phyloP scores from a whole-genome alignment of 2,113 vertebrate genomes.

The Himantopus leucocephalus region DNA sequence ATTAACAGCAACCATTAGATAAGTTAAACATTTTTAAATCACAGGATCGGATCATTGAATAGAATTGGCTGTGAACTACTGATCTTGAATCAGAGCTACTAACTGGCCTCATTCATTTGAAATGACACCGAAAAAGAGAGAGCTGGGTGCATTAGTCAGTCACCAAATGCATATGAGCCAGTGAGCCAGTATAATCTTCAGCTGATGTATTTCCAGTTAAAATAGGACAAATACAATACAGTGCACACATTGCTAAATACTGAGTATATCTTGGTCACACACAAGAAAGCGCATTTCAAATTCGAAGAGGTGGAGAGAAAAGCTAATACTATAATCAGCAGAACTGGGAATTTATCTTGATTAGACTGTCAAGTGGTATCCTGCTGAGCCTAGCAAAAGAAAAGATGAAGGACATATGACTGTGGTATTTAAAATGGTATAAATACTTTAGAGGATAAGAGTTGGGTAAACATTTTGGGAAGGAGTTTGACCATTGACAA shows the following conservation, averaged over 20 bases:
- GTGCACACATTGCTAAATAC: background rate
- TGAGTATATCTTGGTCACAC: background rate
- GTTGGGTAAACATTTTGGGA: background rate
- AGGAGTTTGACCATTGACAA: background rate
- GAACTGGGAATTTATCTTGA: background rate
- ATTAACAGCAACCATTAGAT: constrained; percentile 42
- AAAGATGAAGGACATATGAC: background rate
- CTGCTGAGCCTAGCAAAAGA: background rate
- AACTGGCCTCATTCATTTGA: constrained; percentile 24
- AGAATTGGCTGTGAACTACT: background rate
- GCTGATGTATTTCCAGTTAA: background rate
- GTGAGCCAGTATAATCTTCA: background rate
- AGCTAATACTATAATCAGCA: background rate
- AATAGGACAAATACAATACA: background rate
- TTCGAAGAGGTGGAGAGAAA: background rate
- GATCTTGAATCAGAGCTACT: constrained; percentile 11
- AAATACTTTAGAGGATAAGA: background rate
- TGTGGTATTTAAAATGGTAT: background rate
- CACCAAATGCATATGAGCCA: background rate
- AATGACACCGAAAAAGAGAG: background rate
- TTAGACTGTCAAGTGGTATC: background rate
- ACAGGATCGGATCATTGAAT: background rate
- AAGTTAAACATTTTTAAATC: constrained; percentile 44
- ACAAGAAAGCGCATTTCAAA: background rate
- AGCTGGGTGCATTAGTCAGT: background rate